A percentile compares a stretch with the other conserved stretches of the same genome.
Evolutionary conservation across 1,140 invertebrate species (phyloP).

Genomic region (Zaprionus lachaisei): DNA sequence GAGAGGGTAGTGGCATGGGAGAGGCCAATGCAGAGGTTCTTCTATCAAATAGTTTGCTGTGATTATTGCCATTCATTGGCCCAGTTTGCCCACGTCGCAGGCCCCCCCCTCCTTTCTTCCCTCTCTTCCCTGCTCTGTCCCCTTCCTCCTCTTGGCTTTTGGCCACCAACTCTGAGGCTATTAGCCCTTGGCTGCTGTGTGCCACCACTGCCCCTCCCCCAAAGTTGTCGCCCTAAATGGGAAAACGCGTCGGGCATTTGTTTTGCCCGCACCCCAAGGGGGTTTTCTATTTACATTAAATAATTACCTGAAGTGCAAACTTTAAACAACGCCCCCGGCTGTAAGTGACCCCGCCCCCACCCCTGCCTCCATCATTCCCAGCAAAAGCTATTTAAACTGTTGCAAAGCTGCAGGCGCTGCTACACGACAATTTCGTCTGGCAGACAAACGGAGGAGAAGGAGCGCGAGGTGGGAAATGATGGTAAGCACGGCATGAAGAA

Average conservation of each 20-base stretch:
- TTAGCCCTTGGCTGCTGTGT: slow-evolving; percentile 17
- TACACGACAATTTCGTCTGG: slow-evolving; percentile 21
- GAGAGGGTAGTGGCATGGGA: too few species aligned
- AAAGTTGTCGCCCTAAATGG: slow-evolving; percentile 37
- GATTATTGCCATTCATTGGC: slow-evolving; percentile 72
- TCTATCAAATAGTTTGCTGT: slow-evolving; percentile 50
- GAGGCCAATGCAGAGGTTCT: not conserved
- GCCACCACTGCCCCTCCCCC: not conserved
- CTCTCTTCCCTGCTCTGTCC: not conserved
- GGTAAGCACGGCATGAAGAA: not conserved
- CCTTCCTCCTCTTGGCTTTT: not conserved
- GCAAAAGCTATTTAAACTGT: slow-evolving; percentile 31
- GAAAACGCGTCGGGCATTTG: slow-evolving; percentile 18
- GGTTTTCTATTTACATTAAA: slow-evolving; percentile 68
- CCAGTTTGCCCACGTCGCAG: slow-evolving; percentile 19
- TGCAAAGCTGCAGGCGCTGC: slow-evolving; percentile 43
- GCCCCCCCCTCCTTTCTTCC: not conserved
- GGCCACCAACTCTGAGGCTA: not conserved
- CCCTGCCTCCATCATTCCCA: not conserved
- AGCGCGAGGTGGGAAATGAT: not conserved
- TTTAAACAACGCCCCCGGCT: slow-evolving; percentile 44
- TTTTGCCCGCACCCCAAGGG: slow-evolving; percentile 20
- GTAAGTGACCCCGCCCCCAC: slow-evolving; percentile 23
- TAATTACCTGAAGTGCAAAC: slow-evolving; percentile 64
- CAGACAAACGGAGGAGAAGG: not conserved